Evolutionary conservation across 2,888 invertebrate genomes (phyloP).

Genomic region (Acleris sparsana): DNA sequence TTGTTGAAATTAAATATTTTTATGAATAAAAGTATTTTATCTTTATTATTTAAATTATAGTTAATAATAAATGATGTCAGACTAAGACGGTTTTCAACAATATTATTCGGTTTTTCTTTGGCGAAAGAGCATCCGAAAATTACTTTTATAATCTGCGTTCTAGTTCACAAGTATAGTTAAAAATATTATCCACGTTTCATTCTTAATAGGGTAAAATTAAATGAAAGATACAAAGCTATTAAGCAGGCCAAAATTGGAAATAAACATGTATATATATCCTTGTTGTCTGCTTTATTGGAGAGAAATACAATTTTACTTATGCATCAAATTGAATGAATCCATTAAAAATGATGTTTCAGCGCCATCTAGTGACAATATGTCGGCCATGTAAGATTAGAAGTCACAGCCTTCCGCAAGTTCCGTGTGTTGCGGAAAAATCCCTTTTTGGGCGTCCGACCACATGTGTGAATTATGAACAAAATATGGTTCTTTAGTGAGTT

Average conservation of each 20-base stretch:
- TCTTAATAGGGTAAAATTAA: no score
- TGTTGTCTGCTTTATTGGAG: neutral
- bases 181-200: neutral
- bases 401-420: constrained; percentile 82
- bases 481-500: constrained; percentile 78
- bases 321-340: constrained; percentile 56
- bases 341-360: constrained; percentile 54
- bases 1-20: constrained; percentile 27
- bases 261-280: neutral
- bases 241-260: neutral
- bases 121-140: neutral
- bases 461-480: constrained; percentile 85
- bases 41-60: neutral
- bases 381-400: constrained; percentile 78
- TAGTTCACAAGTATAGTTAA: neutral
- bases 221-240: neutral
- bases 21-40: constrained; percentile 26
- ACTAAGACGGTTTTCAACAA: neutral
- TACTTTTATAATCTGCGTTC: constrained; percentile 11
- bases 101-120: neutral
- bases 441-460: constrained; percentile 88
- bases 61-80: neutral
- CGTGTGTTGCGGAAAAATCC: constrained; percentile 85
- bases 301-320: neutral
- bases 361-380: constrained; percentile 75